Percentiles rank a stretch among this genome's conserved stretches.
These are phyloP conservation scores for Teleopsis dalmanni DNA, from an alignment of 1,140 invertebrate genomes.

Conservation along the genomic window DNA sequence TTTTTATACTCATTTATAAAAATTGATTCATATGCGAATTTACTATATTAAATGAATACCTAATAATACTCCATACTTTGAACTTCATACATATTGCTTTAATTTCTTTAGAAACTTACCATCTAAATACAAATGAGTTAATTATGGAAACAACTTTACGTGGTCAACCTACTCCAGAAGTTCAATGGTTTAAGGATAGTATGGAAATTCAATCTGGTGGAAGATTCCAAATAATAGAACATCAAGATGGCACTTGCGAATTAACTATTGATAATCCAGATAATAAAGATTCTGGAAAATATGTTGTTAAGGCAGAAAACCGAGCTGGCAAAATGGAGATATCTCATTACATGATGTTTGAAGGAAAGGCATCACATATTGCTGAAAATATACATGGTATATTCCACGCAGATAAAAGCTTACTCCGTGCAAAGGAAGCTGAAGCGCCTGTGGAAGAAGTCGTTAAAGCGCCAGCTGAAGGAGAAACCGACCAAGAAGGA, in stretches of 20 bases:
- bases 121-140: slow-evolving; percentile 38
- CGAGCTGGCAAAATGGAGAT: slow-evolving; percentile 39
- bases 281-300: slow-evolving; percentile 37
- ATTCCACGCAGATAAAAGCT: slow-evolving; percentile 40
- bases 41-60: no score
- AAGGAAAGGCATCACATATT: slow-evolving; percentile 34
- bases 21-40: no score
- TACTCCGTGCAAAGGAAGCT: slow-evolving; percentile 30
- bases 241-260: slow-evolving; percentile 36
- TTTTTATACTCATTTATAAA: no score
- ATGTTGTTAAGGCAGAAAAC: slow-evolving; percentile 35
- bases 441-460: slow-evolving; percentile 17
- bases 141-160: slow-evolving; percentile 53
- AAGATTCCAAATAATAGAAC: slow-evolving; percentile 28
- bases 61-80: no score
- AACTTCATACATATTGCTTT: no score
- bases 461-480: slow-evolving; percentile 8
- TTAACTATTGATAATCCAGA: slow-evolving; percentile 36
- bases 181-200: slow-evolving; percentile 80
- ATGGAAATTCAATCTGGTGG: slow-evolving; percentile 46
- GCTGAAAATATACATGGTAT: slow-evolving; percentile 42
- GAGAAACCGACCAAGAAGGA: slow-evolving; percentile 2
- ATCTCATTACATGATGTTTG: slow-evolving; percentile 33
- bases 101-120: slow-evolving; percentile 37
- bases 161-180: slow-evolving; percentile 65